Base-by-base conservation (phyloP, 2,888 invertebrate species). In the Nemotelus pantherinus region DNA sequence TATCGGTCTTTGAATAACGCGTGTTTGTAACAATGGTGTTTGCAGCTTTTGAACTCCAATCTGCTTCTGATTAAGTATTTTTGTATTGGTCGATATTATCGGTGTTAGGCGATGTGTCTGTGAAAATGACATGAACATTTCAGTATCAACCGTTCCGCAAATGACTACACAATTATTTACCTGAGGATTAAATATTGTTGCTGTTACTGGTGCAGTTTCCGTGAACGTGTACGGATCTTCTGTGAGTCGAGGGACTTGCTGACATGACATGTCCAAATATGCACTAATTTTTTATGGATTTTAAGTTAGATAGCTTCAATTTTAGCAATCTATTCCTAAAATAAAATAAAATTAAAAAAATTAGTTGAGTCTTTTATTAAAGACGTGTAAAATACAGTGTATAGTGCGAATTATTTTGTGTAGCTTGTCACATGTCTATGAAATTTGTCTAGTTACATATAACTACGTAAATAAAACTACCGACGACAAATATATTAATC, bases 171-270 rank as follows among this genome's bases (percentile, higher is more conserved):
- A 41, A 10, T 45, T 3, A 57, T 41, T 80, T 82, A 87, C 87
- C 85, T 87, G 87, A 82, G 86, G 85, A 83, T 85, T 86, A 82
- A 86, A 87, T 83, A 86, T 82, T 83, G 86, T 85, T 81, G 86
- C 85, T 81, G 86, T 83, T 39, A 76, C 78, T 45, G 86, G 83
- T 83, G 85, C 83, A 81, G 87, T 84, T 82, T 87, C 87, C 84
- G 87, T 86, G 83, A 87, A 87, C 79, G 85, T 86, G 84, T 87
- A 87, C 81, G 87, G 87, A 86, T 87, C 87, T 84, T 87, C 87
- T 81, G 85, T 68, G 77, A 81, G 77, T 79, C 79, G 81, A 75
- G 80, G 80, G 77, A 80, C 80, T 85, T 86, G 87, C 85, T 87
- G 86, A 87, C 87, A 87, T 87, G 87, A 86, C 87, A 87, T 87